Evolutionary conservation across 2,797 vertebrate species (phyloP).

Genomic region (Avahi laniger): DNA sequence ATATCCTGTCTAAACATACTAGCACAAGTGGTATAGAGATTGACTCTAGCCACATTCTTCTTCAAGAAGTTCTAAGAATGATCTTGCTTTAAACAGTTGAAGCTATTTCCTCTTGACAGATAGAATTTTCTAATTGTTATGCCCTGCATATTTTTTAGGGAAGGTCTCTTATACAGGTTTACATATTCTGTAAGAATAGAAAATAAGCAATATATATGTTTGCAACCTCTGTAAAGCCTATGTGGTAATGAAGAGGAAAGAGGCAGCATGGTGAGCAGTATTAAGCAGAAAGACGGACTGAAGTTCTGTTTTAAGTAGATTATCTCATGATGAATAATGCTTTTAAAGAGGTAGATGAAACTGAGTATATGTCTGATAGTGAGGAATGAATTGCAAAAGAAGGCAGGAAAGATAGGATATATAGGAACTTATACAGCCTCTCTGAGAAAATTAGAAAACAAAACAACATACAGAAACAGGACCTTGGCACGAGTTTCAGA

Average conservation of each 20-base stretch:
- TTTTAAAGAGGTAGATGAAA: not conserved
- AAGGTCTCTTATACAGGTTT: not conserved
- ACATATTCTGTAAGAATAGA: not conserved
- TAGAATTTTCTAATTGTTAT: not conserved
- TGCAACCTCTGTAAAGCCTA: not conserved
- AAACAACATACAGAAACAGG: not conserved
- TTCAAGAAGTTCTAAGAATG: not conserved
- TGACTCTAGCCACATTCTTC: not conserved
- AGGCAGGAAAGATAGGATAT: not conserved
- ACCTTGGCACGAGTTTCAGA: not conserved
- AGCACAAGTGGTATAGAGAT: not conserved
- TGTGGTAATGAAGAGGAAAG: not conserved
- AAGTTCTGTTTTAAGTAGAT: not conserved
- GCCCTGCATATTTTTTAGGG: not conserved
- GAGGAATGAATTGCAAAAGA: not conserved
- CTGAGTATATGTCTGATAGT: not conserved
- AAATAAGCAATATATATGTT: not conserved
- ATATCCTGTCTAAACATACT: not conserved
- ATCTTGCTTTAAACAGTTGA: not conserved
- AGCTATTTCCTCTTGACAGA: not conserved
- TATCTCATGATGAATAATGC: not conserved
- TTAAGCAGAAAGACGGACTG: not conserved
- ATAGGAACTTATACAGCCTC: not conserved
- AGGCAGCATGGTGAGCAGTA: not conserved
- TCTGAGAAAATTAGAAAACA: not conserved